A percentile compares a stretch with the other conserved stretches of the same genome.
Conservation (phyloP, 2,797 vertebrate genomes). For the Garrulus glandarius region DNA sequence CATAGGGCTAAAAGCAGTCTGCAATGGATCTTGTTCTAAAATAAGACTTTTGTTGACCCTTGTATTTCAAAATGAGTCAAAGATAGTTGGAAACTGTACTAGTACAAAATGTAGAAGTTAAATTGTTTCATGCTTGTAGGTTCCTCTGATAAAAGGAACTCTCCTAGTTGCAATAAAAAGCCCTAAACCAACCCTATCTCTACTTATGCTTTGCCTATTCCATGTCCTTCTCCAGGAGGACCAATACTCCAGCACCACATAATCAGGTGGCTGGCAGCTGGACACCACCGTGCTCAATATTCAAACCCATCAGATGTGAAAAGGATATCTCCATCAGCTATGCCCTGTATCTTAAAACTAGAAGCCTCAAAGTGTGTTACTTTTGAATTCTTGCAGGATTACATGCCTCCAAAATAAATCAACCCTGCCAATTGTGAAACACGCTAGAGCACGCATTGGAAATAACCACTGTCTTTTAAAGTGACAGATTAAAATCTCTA, state of each 20-base stretch:
- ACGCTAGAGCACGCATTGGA: neutral
- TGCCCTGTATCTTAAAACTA: constrained; percentile 1
- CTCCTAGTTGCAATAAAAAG: neutral
- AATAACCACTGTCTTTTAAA: constrained; percentile 16
- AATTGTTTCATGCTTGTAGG: neutral
- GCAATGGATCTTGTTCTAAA: neutral
- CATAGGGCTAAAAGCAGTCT: neutral
- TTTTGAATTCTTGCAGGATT: constrained; percentile 23
- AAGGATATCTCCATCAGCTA: neutral
- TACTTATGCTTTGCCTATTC: neutral
- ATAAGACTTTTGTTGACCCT: neutral
- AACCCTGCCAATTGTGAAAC: neutral
- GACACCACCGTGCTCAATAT: neutral
- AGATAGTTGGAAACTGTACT: neutral
- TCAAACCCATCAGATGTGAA: neutral
- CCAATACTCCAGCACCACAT: neutral
- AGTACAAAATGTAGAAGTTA: neutral
- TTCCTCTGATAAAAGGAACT: neutral
- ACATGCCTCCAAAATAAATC: constrained; percentile 19
- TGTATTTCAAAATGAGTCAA: neutral
- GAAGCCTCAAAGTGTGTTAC: neutral
- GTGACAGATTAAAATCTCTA: neutral
- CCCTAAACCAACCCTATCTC: neutral
- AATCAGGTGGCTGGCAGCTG: neutral
- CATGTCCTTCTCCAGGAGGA: neutral